Percentiles rank a stretch among this genome's conserved stretches.
These are phyloP conservation scores for Cassiopea andromeda DNA, from an alignment of 30 jellyfish, hydroid and myxozoan species.

Conservation along the genomic window DNA sequence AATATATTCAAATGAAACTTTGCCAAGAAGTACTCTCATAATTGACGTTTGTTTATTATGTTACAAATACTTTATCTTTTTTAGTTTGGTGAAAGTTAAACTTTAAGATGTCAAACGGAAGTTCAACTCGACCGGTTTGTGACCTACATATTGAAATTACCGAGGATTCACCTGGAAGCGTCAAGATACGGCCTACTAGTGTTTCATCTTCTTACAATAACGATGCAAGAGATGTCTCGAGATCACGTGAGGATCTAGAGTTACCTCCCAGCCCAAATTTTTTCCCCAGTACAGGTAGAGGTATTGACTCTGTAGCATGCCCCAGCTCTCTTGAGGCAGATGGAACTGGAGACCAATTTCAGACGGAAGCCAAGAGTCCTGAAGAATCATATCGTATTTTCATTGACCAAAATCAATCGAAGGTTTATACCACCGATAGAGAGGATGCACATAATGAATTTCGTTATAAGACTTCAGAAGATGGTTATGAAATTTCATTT, in stretches of 20 bases:
- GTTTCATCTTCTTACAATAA: slow-evolving; percentile 19
- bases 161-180: slow-evolving; percentile 28
- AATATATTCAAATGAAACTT: too few relatives aligned
- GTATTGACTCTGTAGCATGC: neutral
- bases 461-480: slow-evolving; percentile 35
- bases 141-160: slow-evolving; percentile 62
- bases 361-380: neutral
- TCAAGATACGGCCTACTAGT: slow-evolving; percentile 57
- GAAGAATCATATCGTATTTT: slow-evolving; percentile 54
- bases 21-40: too few relatives aligned
- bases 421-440: slow-evolving; percentile 14
- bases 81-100: too few relatives aligned
- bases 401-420: slow-evolving; percentile 37
- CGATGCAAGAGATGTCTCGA: slow-evolving; percentile 14
- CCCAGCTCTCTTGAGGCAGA: slow-evolving; percentile 1
- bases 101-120: neutral
- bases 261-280: neutral
- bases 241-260: neutral
- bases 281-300: neutral
- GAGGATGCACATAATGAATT: neutral
- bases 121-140: neutral
- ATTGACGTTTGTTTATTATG: too few relatives aligned
- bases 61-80: too few relatives aligned
- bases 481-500: slow-evolving; percentile 60
- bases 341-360: slow-evolving; percentile 4